Conservation (phyloP, 2,797 vertebrate species). For the Monodelphis domestica region DNA sequence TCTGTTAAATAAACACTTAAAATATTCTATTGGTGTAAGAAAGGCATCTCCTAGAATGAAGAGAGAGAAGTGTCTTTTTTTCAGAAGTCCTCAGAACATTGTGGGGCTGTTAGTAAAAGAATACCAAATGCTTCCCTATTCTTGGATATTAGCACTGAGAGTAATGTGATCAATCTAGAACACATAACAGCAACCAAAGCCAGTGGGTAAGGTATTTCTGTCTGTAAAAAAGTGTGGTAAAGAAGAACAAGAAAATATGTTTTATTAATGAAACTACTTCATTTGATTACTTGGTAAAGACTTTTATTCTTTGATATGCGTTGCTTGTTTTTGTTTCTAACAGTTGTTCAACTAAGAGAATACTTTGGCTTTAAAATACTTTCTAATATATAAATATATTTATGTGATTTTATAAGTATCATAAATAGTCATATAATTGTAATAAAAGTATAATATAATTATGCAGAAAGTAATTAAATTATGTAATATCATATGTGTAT, state of each 20-base stretch:
- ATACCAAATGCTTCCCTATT: fast-evolving
- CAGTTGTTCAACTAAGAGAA: neutral
- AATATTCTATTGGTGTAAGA: conserved; percentile 19
- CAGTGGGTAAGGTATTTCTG: neutral
- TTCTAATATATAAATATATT: neutral
- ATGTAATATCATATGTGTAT: too few relatives aligned
- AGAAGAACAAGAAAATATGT: conserved; percentile 11
- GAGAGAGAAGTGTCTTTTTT: conserved; percentile 21
- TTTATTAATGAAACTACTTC: neutral
- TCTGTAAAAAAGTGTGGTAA: neutral
- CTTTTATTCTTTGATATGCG: neutral
- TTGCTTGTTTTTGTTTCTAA: conserved; percentile 12
- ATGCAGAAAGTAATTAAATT: neutral
- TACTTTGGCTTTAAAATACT: neutral
- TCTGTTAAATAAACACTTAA: conserved; percentile 25
- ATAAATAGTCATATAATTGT: neutral
- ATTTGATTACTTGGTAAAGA: neutral
- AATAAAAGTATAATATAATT: neutral
- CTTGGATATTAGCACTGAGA: neutral
- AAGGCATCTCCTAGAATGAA: conserved; percentile 25
- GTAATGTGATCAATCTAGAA: neutral
- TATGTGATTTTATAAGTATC: neutral
- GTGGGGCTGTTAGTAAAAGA: neutral
- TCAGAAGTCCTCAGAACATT: conserved; percentile 34
- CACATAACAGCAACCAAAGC: neutral